Conservation (phyloP, 1,140 invertebrate genomes). For the Megalopta genalis region DNA sequence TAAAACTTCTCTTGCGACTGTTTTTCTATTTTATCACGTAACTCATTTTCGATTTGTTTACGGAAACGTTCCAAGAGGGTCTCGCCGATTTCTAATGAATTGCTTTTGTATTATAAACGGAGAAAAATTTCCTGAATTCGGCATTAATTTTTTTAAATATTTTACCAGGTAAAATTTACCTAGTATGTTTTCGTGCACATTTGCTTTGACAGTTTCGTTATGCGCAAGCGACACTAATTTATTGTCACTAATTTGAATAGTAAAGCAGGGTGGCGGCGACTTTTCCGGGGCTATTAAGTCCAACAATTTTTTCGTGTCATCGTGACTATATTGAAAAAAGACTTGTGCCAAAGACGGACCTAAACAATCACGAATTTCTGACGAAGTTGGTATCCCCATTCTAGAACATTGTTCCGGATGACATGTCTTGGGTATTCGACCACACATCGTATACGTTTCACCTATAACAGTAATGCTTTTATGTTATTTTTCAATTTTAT, state of each 20-base stretch:
- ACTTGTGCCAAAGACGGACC: conserved; percentile 53
- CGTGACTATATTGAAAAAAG: conserved; percentile 54
- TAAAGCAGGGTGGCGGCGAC: conserved; percentile 12
- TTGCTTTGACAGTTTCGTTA: conserved; percentile 69
- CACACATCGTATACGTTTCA: too few relatives aligned
- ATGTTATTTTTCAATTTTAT: too few relatives aligned
- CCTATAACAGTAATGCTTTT: neutral
- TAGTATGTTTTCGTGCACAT: conserved; percentile 77
- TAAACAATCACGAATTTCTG: conserved; percentile 46
- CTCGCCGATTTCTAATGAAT: conserved; percentile 55
- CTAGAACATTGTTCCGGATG: neutral
- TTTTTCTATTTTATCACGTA: conserved; percentile 59
- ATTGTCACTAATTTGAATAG: neutral
- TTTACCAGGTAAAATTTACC: conserved; percentile 48
- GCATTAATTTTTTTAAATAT: neutral
- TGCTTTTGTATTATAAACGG: conserved; percentile 3
- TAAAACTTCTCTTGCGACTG: conserved; percentile 66
- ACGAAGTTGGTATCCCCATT: conserved; percentile 44
- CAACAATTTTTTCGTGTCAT: conserved; percentile 53
- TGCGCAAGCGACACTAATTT: neutral
- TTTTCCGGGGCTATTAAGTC: conserved; percentile 52
- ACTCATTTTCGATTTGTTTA: conserved; percentile 64
- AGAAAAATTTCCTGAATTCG: neutral
- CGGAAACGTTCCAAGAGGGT: conserved; percentile 63
- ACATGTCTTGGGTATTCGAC: neutral